Evolutionary conservation across 2,113 vertebrate genomes (phyloP), one percentile per base, ranked within the genome.

Genomic region (Cheirogaleus medius): DNA sequence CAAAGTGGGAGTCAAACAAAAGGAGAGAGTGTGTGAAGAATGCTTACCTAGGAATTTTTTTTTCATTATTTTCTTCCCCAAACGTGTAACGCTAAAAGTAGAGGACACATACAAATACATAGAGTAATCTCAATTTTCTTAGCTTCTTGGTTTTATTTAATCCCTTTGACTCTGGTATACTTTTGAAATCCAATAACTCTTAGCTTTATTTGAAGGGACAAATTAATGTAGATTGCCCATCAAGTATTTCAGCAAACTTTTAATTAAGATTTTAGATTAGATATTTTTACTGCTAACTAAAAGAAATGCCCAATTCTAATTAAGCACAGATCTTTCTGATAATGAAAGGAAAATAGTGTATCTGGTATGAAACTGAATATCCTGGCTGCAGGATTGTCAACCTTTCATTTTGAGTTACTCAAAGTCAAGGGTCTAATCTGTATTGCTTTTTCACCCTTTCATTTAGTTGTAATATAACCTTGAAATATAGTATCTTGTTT

Each of bases 201-300:
- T 71, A 27, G 32, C 29, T 87, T 90, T 97, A 95, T 94, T 78
- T 91, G 87, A 89, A 97, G 64, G 23, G 12, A 56, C 14, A 84
- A 32, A 77, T 95, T 71, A 92, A 87, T 18, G 1, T 60, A 96
- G 68, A 42, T 95, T 97, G 94, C 71, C 27, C 34, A 83, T 47
- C 87, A 96, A 54, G 63, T 87, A 49, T 0, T 3, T 96, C 84
- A 96, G 81, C 93, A 97, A 66, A 82, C 85, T 97, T 98, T 95
- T 66, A 68, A 87, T 64, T 92, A 27, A 60, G 37, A 44, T 93
- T 73, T 98, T 63, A 66, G 71, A 77, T 96, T 29, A 93, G 68
- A 9, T 44, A 56, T 86, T 69, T 69, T 97, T 89, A 96, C 21
- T 93, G 29, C 93, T 97, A 80, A 68, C 44, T 76, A 0, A 47